A percentile compares a stretch with the other conserved stretches of the same genome.
Evolutionary conservation across 2,797 vertebrate genomes (phyloP).

Genomic region (Yasuhikotakia modesta): DNA sequence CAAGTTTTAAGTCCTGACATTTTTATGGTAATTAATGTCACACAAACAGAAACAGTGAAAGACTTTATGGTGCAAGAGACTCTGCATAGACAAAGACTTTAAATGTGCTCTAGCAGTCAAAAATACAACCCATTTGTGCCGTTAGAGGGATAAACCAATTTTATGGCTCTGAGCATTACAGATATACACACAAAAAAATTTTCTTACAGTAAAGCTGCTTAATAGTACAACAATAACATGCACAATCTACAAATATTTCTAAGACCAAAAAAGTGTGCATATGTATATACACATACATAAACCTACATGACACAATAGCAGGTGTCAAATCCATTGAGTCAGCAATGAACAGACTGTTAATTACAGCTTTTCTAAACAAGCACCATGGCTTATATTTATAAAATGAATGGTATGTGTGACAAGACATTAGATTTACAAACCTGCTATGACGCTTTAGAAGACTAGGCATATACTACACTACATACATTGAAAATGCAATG

Average conservation of each 20-base stretch:
- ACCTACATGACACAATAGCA: not conserved
- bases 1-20: constrained; percentile 6
- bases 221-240: constrained; percentile 11
- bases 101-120: not conserved
- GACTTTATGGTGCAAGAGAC: constrained; percentile 21
- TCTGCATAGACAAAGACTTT: not conserved
- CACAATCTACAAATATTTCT: not conserved
- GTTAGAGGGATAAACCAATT: constrained; percentile 37
- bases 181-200: constrained; percentile 29
- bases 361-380: not conserved
- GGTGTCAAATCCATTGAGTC: not conserved
- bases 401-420: not conserved
- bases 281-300: not conserved
- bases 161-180: constrained; percentile 26
- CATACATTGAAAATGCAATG: too few species aligned
- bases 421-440: not conserved
- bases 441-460: too few species aligned
- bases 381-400: not conserved
- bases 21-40: constrained; percentile 22
- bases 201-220: constrained; percentile 22
- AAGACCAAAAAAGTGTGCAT: not conserved
- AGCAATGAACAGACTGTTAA: not conserved
- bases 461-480: too few species aligned
- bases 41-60: constrained; percentile 1
- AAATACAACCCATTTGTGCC: constrained; percentile 1